phyloP scores from a whole-genome alignment of 2,113 vertebrate species.

The Anarrhichthys ocellatus region DNA sequence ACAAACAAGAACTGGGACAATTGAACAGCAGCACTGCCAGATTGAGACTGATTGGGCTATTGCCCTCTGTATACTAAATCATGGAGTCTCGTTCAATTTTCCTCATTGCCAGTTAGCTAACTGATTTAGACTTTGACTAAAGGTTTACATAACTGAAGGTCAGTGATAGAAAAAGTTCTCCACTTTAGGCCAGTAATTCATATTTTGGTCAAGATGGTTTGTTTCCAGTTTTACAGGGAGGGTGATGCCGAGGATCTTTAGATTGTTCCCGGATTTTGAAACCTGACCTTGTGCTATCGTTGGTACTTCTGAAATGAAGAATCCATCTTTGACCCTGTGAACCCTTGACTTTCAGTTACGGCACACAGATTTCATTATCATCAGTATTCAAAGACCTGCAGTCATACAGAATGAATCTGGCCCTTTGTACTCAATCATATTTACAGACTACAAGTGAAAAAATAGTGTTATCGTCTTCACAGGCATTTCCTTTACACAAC shows the following conservation, averaged over 20 bases:
- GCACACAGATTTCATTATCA: too few species aligned
- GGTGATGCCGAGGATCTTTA: background rate
- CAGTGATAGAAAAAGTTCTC: background rate
- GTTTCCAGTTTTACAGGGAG: background rate
- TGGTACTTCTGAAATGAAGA: background rate
- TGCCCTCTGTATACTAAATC: constrained; percentile 11
- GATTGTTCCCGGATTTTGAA: background rate
- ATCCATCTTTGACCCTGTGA: background rate
- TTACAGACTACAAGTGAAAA: too few species aligned
- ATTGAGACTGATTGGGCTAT: constrained; percentile 46
- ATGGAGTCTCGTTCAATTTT: background rate
- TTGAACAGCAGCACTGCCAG: constrained; percentile 30
- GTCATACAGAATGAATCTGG: too few species aligned
- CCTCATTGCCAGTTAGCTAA: background rate
- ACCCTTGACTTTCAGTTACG: too few species aligned
- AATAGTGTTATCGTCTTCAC: too few species aligned
- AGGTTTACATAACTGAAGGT: background rate
- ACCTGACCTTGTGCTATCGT: too few species aligned
- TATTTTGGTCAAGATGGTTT: background rate
- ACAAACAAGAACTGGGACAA: background rate
- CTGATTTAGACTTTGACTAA: background rate
- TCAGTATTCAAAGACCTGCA: too few species aligned
- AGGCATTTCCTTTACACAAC: too few species aligned
- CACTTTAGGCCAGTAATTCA: background rate
- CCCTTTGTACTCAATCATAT: too few species aligned